Evolutionary conservation across 1,140 invertebrate genomes (phyloP), one percentile per base, ranked within the genome.

Genomic region (Plutomurus gul): DNA sequence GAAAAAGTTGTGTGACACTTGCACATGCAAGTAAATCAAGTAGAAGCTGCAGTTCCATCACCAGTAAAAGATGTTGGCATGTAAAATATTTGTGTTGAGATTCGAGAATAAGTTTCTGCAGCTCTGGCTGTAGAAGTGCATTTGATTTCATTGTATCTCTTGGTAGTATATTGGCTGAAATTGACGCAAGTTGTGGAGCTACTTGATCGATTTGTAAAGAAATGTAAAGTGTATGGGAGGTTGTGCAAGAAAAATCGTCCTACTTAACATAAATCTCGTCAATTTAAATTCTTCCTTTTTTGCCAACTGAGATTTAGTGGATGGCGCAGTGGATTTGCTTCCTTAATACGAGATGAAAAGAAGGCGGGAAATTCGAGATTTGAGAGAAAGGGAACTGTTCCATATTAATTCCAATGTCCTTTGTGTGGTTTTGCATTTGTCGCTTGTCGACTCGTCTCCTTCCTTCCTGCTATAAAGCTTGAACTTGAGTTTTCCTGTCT

Each of bases 221-320:
- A n/a, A n/a, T n/a, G n/a, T 4, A 43, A 43, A 43, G 18, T 36
- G 56, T 33, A 33, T 33, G 56, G 30, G 25, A 33, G n/a, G 13
- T 0, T 36, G 30, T n/a, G 2, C 13, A 65, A 65, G 56, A 65
- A 27, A 65, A 65, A 65, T 65, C 56, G 56, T 33, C 18, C 27
- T 65, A 13, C 56, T 65, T 65, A 60, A 30, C 25, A 65, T 36
- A 65, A 65, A 65, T 65, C 30, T 65, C 56, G 56, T 65, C 56
- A 65, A 65, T 65, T 65, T 65, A 65, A 65, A 65, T 65, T 65
- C 27, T 16, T 27, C 10, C 22, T 65, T 18, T 65, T 49, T 65
- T 65, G 36, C 27, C 27, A 65, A 65, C 36, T 36, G 27, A 36
- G 27, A 65, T 65, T 65, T 65, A 30, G n/a, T n/a, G n/a, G n/a